These are phyloP conservation scores for Phaenicophaeus curvirostris DNA, from an alignment of 2,797 vertebrate genomes.

Conservation along the genomic window DNA sequence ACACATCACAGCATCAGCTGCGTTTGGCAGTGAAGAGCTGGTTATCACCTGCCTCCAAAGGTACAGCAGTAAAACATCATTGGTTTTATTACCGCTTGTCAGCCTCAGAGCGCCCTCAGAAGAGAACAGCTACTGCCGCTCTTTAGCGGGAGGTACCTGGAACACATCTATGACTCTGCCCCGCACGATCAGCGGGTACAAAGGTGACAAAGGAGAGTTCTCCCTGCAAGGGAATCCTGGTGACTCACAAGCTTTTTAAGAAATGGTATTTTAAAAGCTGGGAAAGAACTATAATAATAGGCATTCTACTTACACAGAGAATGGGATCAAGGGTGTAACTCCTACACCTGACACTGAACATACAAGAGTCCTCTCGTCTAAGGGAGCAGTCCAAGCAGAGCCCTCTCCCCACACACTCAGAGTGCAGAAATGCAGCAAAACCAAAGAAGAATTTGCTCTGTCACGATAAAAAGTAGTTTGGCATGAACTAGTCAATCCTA, in stretches of 20 bases:
- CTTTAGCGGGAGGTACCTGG: neutral
- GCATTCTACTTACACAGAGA: neutral
- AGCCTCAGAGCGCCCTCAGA: neutral
- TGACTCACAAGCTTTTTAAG: neutral
- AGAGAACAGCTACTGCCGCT: fast-evolving
- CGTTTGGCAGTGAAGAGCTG: no score
- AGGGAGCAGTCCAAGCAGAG: neutral
- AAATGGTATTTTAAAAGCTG: fast-evolving
- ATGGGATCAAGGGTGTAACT: fast-evolving
- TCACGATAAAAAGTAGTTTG: neutral
- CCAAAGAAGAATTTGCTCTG: neutral
- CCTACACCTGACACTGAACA: neutral
- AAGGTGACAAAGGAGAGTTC: neutral
- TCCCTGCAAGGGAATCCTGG: neutral
- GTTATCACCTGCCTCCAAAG: neutral
- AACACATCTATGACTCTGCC: neutral
- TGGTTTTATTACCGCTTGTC: neutral
- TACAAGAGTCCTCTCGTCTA: neutral
- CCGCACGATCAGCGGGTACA: fast-evolving
- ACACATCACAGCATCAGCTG: neutral
- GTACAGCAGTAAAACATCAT: neutral
- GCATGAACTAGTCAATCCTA: neutral
- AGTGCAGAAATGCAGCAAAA: neutral
- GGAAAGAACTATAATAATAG: neutral
- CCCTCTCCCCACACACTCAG: neutral